Percentiles rank a stretch among this genome's conserved stretches.
These are phyloP conservation scores for Sphinx pinastri DNA, from an alignment of 2,888 invertebrate species.

Conservation along the genomic window DNA sequence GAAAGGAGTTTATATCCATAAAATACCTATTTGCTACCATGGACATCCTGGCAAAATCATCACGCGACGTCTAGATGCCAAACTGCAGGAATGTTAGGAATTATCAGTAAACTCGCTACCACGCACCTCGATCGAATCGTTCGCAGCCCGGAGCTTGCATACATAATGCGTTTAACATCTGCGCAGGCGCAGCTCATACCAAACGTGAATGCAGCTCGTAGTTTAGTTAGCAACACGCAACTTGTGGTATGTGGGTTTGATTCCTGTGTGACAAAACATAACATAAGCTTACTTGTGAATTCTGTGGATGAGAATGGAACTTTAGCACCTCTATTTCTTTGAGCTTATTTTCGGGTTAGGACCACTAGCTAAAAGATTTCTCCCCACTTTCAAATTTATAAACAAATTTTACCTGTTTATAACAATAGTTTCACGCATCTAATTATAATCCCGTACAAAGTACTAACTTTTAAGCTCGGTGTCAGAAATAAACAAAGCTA, in stretches of 20 bases:
- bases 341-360: too few species aligned
- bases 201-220: neutral
- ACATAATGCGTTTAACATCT: constrained; percentile 8
- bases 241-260: neutral
- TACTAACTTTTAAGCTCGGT: too few species aligned
- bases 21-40: constrained; percentile 28
- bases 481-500: too few species aligned
- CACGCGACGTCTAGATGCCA: constrained; percentile 67
- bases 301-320: too few species aligned
- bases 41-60: constrained; percentile 38
- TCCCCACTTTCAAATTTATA: too few species aligned
- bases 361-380: too few species aligned
- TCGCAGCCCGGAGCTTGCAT: constrained; percentile 1
- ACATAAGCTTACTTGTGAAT: too few species aligned
- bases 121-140: neutral
- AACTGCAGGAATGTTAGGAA: constrained; percentile 40
- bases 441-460: too few species aligned
- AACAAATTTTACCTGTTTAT: too few species aligned
- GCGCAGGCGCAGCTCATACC: constrained; percentile 7
- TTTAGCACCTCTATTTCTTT: too few species aligned
- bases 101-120: constrained; percentile 8
- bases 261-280: neutral
- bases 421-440: too few species aligned
- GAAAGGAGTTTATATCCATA: neutral
- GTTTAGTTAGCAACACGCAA: neutral